Percentiles rank a stretch among this genome's conserved stretches.
Evolutionary conservation across 2,113 vertebrate genomes (phyloP).

Genomic region (Australoheros scitulus): DNA sequence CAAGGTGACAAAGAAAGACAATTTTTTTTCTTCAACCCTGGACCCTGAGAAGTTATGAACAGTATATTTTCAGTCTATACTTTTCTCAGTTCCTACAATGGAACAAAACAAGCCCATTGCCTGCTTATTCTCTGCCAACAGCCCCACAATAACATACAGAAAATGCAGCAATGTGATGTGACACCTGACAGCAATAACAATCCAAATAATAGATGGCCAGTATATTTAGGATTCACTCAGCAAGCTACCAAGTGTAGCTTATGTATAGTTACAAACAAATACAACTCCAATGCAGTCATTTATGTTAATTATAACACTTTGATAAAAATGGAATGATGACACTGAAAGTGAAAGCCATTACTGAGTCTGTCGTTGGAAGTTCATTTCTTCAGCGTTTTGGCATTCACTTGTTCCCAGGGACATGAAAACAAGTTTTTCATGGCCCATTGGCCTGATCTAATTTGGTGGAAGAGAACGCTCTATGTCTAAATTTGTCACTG

Average conservation of each 20-base stretch:
- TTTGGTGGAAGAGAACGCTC: conserved; percentile 66
- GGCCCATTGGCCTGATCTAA: conserved; percentile 74
- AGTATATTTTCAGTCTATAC: too few species aligned
- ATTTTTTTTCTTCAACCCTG: not conserved
- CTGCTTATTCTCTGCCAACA: not conserved
- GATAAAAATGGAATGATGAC: not conserved
- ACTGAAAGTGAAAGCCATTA: conserved; percentile 20
- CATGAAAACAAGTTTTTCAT: conserved; percentile 67
- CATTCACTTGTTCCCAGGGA: conserved; percentile 62
- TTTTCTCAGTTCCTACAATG: not conserved
- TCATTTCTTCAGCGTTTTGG: conserved; percentile 50
- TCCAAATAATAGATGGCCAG: not conserved
- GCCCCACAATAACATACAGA: not conserved
- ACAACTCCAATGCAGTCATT: not conserved
- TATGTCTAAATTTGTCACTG: conserved; percentile 76
- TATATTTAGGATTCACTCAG: not conserved
- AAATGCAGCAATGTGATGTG: not conserved
- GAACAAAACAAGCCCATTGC: not conserved
- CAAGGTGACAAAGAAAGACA: not conserved
- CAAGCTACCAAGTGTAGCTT: not conserved
- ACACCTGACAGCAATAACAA: not conserved
- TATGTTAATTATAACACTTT: not conserved
- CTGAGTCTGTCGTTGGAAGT: conserved; percentile 29
- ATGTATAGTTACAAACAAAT: not conserved
- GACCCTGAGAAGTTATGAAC: not conserved